phyloP scores from a whole-genome alignment of 2,888 invertebrate genomes.

The Sussaba pulchella region DNA sequence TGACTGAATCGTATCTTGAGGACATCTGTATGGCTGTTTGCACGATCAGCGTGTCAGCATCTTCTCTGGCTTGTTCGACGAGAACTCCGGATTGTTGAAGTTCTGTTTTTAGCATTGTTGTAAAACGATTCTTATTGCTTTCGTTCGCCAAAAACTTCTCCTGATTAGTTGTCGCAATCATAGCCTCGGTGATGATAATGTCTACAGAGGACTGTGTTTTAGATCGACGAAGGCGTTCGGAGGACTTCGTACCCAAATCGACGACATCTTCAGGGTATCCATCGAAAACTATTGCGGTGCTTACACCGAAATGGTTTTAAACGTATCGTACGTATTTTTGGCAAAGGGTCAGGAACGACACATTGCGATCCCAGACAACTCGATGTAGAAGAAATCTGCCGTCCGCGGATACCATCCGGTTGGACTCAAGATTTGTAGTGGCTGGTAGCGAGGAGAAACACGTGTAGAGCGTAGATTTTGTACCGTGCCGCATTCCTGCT shows the following conservation, averaged over 20 bases:
- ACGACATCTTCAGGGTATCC: slow-evolving; percentile 36
- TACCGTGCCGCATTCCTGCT: slow-evolving; percentile 64
- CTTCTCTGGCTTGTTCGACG: slow-evolving; percentile 74
- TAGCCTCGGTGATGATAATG: slow-evolving; percentile 31
- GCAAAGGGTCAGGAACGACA: slow-evolving; percentile 29
- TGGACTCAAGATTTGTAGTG: slow-evolving; percentile 24
- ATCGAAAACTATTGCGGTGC: slow-evolving; percentile 48
- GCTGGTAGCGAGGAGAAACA: slow-evolving; percentile 68
- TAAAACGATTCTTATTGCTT: slow-evolving; percentile 71
- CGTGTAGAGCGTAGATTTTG: slow-evolving; percentile 65
- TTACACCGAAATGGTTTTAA: slow-evolving; percentile 19
- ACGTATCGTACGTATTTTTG: slow-evolving; percentile 41
- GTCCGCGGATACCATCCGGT: slow-evolving; percentile 32
- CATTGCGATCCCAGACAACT: slow-evolving; percentile 49
- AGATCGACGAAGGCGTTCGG: slow-evolving; percentile 49
- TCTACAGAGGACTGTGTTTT: slow-evolving; percentile 24
- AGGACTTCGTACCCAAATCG: slow-evolving; percentile 20
- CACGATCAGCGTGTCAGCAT: too few species aligned
- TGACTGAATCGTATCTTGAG: too few species aligned
- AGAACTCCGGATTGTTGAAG: slow-evolving; percentile 75
- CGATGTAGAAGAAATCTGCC: slow-evolving; percentile 44
- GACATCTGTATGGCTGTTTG: too few species aligned
- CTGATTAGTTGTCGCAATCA: slow-evolving; percentile 69
- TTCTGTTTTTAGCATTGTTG: slow-evolving; percentile 71
- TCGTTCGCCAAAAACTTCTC: slow-evolving; percentile 63